phyloP scores from a whole-genome alignment of 2,113 vertebrate genomes.

The human region GRCh38 chr2:241395001-241395500 shows the following conservation, averaged over 20 bases:
- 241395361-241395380: not conserved
- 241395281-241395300: not conserved
- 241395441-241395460: not conserved
- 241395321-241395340: not conserved
- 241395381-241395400: not conserved
- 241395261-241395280: too few species aligned
- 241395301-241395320: not conserved
- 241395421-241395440: not conserved
- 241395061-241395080: not conserved
- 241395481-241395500: not conserved
- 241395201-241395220: not conserved
- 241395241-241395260: not conserved
- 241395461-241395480: not conserved
- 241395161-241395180: fast-evolving
- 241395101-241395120: not conserved
- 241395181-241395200: too few species aligned
- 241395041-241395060: not conserved
- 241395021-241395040: not conserved
- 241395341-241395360: not conserved
- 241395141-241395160: not conserved
- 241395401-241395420: not conserved
- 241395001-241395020: not conserved
- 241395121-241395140: not conserved
- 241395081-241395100: not conserved
- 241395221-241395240: not conserved